Conservation (phyloP, 2,888 invertebrate species). For the Cosmopolites sordidus region DNA sequence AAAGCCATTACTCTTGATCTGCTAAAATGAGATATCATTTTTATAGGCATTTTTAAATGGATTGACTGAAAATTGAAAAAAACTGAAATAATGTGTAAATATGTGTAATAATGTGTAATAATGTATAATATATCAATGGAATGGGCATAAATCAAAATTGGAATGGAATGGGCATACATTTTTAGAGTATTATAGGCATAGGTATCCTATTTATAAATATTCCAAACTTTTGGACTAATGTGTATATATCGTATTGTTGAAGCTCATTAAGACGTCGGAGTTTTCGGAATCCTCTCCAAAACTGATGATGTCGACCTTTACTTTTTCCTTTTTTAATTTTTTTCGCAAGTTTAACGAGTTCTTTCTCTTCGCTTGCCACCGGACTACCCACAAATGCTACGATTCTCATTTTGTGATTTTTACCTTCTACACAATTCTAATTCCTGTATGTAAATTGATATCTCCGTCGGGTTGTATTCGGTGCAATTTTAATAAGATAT, state of each 20-base stretch:
- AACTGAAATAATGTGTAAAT: too few species aligned
- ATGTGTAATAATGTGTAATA: too few species aligned
- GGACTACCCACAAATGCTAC: conserved; percentile 98
- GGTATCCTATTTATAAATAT: too few species aligned
- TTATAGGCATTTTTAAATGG: too few species aligned
- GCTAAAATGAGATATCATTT: too few species aligned
- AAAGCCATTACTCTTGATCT: too few species aligned
- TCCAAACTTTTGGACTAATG: too few species aligned
- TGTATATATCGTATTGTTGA: conserved; percentile 92
- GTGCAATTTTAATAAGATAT: conserved; percentile 92
- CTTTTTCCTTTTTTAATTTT: conserved; percentile 97
- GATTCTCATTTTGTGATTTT: conserved; percentile 98
- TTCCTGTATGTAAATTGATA: conserved; percentile 85
- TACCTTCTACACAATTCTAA: conserved; percentile 97
- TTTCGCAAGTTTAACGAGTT: conserved; percentile 92
- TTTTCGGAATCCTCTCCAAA: conserved; percentile 94
- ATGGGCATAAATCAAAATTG: too few species aligned
- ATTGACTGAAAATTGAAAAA: too few species aligned
- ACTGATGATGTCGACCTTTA: conserved; percentile 94
- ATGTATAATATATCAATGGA: too few species aligned
- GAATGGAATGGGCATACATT: too few species aligned
- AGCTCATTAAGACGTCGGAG: conserved; percentile 77
- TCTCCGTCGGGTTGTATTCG: conserved; percentile 90
- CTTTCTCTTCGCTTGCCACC: conserved; percentile 84
- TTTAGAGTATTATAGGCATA: too few species aligned